Conservation (phyloP, 2,113 vertebrate species). For the Ochotona princeps region DNA sequence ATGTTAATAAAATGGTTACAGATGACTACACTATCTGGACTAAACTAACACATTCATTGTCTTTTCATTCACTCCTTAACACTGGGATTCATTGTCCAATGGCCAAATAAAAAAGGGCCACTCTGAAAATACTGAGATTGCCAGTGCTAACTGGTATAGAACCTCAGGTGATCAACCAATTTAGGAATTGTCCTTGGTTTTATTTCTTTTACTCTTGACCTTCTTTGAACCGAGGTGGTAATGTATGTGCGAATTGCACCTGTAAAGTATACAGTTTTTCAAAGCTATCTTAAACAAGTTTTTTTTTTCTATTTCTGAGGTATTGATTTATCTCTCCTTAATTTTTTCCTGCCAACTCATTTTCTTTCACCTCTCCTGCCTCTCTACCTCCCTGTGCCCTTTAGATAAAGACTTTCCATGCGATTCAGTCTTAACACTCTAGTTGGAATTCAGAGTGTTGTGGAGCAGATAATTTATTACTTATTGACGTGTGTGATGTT, state of each 20-base stretch:
- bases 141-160: background rate
- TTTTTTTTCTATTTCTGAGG: background rate
- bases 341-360: background rate
- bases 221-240: conserved; percentile 8
- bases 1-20: too few species aligned
- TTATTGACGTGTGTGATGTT: background rate
- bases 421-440: background rate
- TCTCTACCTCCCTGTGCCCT: background rate
- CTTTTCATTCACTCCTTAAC: too few species aligned
- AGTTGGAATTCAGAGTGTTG: background rate
- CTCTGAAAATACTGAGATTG: background rate
- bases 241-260: background rate
- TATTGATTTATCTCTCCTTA: background rate
- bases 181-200: background rate
- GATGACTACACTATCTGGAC: too few species aligned
- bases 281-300: background rate
- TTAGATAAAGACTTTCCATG: background rate
- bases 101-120: background rate
- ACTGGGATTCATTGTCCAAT: background rate
- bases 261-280: background rate
- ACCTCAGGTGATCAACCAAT: background rate
- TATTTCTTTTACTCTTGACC: conserved; percentile 21
- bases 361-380: conserved; percentile 31
- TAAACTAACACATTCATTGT: too few species aligned
- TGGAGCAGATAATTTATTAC: background rate